Evolutionary conservation across 2,797 vertebrate genomes (phyloP).

Genomic region (Todus mexicanus): DNA sequence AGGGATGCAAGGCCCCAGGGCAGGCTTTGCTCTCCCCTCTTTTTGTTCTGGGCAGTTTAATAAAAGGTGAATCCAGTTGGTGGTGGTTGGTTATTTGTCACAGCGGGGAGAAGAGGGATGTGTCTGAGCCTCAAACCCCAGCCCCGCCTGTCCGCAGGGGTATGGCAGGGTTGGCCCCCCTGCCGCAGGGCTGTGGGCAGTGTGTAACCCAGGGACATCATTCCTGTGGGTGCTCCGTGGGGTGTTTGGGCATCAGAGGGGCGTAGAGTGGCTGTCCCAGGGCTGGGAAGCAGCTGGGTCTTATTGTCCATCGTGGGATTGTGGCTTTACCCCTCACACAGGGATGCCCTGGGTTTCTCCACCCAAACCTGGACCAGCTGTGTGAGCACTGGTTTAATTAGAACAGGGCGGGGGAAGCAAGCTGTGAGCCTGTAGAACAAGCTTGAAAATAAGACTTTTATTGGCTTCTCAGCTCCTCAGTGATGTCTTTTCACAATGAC

Average conservation of each 20-base stretch:
- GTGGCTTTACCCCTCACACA: neutral
- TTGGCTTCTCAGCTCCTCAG: neutral
- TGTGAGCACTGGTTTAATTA: neutral
- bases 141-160: neutral
- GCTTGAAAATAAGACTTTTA: neutral
- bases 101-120: rapidly evolving
- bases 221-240: neutral
- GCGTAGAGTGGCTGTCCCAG: neutral
- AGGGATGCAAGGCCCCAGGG: neutral
- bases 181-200: rapidly evolving
- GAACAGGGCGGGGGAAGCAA: neutral
- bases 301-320: rapidly evolving
- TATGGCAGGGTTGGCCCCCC: neutral
- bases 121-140: neutral
- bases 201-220: neutral
- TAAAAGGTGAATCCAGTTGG: constrained; percentile 36
- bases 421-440: neutral
- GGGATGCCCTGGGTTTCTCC: neutral
- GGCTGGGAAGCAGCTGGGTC: neutral
- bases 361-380: neutral
- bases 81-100: neutral
- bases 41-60: constrained; percentile 35
- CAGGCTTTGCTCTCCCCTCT: neutral
- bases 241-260: neutral
- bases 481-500: neutral